These are phyloP conservation scores for Chloromyia formosa DNA, from an alignment of 2,888 invertebrate species.

Conservation along the genomic window DNA sequence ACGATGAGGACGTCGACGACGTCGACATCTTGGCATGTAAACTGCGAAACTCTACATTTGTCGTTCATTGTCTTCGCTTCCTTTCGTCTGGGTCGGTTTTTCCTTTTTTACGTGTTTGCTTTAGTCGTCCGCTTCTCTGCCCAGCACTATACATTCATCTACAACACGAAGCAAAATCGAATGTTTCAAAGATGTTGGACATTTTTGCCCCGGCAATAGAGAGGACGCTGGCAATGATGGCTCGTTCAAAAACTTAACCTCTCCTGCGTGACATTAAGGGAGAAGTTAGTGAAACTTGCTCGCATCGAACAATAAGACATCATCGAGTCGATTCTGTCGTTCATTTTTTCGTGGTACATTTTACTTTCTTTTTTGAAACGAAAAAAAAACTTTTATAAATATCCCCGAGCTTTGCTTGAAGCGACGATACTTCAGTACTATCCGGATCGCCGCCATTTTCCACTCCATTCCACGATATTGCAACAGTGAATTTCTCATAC, in stretches of 20 bases:
- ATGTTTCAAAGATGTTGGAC: slow-evolving; percentile 24
- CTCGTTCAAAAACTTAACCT: slow-evolving; percentile 22
- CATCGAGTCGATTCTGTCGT: slow-evolving; percentile 4
- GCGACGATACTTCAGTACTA: neutral
- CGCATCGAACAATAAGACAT: slow-evolving; percentile 24
- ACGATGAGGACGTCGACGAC: neutral
- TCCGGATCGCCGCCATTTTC: neutral
- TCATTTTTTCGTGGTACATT: neutral
- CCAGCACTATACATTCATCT: no score
- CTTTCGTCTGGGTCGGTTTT: neutral
- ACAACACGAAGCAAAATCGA: neutral
- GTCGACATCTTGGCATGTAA: slow-evolving; percentile 5
- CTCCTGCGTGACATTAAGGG: slow-evolving; percentile 30
- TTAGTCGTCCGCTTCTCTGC: no score
- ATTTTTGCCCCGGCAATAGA: neutral
- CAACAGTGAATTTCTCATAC: neutral
- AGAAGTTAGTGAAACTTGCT: slow-evolving; percentile 13
- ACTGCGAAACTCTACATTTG: slow-evolving; percentile 12
- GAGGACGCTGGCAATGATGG: neutral
- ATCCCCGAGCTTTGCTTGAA: slow-evolving; percentile 5
- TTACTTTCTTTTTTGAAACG: neutral
- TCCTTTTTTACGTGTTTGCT: no score
- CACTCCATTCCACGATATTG: neutral
- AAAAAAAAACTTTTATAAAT: slow-evolving; percentile 5
- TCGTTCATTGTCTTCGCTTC: slow-evolving; percentile 1